phyloP scores from a whole-genome alignment of 2,888 invertebrate genomes.

The Rhimphoctona megacephalus region DNA sequence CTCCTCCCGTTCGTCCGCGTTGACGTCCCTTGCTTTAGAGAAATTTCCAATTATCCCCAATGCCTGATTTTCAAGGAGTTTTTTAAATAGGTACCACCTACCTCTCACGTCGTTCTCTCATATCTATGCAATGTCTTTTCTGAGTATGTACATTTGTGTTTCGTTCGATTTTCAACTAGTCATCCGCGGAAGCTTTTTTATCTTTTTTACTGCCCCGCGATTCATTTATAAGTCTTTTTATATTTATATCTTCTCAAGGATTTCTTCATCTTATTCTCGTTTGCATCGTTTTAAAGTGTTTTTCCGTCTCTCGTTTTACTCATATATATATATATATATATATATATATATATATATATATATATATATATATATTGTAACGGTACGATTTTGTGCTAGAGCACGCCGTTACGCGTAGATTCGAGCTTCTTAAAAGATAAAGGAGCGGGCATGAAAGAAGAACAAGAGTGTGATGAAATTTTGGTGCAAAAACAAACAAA shows the following conservation, averaged over 20 bases:
- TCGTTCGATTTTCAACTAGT: conserved; percentile 4
- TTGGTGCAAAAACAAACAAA: no score
- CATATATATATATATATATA: no score
- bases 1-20: conserved; percentile 43
- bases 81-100: conserved; percentile 31
- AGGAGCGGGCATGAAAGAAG: no score
- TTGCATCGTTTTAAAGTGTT: not conserved
- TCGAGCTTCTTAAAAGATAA: no score
- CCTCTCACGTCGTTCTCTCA: conserved; percentile 36
- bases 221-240: not conserved
- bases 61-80: conserved; percentile 76
- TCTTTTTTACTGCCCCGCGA: conserved; percentile 2
- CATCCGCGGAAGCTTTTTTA: conserved; percentile 1
- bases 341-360: not conserved
- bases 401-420: no score
- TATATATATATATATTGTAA: not conserved
- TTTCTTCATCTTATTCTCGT: conserved; percentile 5
- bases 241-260: not conserved
- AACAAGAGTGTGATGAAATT: no score
- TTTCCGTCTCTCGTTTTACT: not conserved
- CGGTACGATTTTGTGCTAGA: no score
- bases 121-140: conserved; percentile 52
- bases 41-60: conserved; percentile 83
- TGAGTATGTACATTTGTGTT: conserved; percentile 50
- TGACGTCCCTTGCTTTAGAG: conserved; percentile 70